Base-by-base conservation (phyloP, 2,888 invertebrate species). In the Cosmorhoe ocellata region DNA sequence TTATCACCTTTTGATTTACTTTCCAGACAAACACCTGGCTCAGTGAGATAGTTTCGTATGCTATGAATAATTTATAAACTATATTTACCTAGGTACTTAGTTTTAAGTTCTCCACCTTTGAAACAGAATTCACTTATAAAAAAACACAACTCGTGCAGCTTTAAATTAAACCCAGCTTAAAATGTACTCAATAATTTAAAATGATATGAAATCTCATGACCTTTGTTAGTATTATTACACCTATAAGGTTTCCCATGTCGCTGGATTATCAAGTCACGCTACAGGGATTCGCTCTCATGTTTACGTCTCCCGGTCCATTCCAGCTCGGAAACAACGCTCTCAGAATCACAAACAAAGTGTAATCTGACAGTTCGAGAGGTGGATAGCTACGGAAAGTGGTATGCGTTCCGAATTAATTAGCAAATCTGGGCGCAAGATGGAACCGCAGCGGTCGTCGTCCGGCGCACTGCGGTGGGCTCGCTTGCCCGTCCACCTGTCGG, bases 341-440 rank as follows among this genome's bases (percentile, higher is more conserved):
- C 45, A 36, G 56, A 51, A 45, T 56, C 42, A 46, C 47, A 57
- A 42, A 55, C 55, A 46, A 53, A 52, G 31, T 36, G 32, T 41
- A 41, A 47, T 47, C 47, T 48, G 47, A 51, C 48, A 46, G 56
- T 53, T 56, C 48, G 61, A 59, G 58, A 64, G 59, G 52, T 36
- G 52, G 58, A 52, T 61, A 55, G 59, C 60, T 66, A 59, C 54
- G 56, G 63, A 62, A 69, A 65, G 63, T 63, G 61, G 66, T 66
- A 65, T 64, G 70, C 67, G 69, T 73, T 74, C 61, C 64, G 76
- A 82, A 79, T 82, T 83, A 81, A 82, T 82, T 81, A 81, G 78
- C 70, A 66, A 79, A 79, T 78, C 77, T 71, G 70, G 64, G 67
- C 64, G 68, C 67, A 69, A 71, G 64, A 67, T 61, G 65, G 64